These are phyloP conservation scores for Cinclus cinclus DNA, from an alignment of 2,113 vertebrate genomes.

Conservation along the genomic window DNA sequence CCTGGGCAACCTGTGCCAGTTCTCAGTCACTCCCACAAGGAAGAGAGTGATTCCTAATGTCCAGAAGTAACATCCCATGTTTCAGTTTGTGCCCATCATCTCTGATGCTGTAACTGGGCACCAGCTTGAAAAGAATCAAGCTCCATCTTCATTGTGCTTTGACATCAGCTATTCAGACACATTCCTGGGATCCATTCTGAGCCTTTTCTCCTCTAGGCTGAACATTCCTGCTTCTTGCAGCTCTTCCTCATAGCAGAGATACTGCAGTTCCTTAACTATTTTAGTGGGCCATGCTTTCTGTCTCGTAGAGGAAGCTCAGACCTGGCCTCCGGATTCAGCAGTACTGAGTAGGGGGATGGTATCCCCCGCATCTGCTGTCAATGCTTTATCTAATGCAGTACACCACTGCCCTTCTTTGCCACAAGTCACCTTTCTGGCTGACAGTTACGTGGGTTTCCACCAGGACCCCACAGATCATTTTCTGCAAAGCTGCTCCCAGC, in stretches of 20 bases:
- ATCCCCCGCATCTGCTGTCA: not conserved
- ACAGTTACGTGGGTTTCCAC: not conserved
- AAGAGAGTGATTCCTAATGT: not conserved
- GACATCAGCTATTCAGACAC: not conserved
- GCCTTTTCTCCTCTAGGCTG: not conserved
- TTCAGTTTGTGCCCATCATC: not conserved
- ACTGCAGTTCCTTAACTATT: not conserved
- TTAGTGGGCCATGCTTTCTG: not conserved
- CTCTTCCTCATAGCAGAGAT: not conserved
- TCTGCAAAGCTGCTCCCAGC: not conserved
- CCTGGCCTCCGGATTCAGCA: not conserved
- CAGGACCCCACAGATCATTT: not conserved
- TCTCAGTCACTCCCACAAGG: not conserved
- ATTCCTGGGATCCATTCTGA: not conserved
- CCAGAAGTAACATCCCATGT: not conserved
- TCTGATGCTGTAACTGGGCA: not conserved
- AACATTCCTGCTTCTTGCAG: not conserved
- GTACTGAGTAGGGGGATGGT: not conserved
- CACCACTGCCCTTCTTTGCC: not conserved
- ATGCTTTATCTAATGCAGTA: not conserved
- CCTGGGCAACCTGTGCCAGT: not conserved
- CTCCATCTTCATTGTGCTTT: not conserved
- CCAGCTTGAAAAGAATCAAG: not conserved
- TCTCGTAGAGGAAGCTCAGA: accelerated
- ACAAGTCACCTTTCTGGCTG: accelerated